Evolutionary conservation across 2,797 vertebrate genomes (phyloP).

Genomic region (Tarsius wallacei): DNA sequence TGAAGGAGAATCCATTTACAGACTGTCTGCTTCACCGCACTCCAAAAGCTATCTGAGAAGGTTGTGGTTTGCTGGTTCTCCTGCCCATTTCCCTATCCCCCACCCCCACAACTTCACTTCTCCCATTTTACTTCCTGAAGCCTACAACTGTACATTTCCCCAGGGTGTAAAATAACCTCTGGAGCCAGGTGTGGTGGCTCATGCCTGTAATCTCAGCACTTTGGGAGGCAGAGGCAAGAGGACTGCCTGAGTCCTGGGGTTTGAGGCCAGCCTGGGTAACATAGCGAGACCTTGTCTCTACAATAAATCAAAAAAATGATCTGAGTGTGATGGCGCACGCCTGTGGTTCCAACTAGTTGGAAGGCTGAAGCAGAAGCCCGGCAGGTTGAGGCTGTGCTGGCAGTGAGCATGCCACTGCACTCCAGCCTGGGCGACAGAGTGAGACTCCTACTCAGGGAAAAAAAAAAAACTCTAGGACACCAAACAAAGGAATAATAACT

Average conservation of each 20-base stretch:
- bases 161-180: conserved; percentile 9
- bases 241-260: background rate
- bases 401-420: too few species aligned
- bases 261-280: background rate
- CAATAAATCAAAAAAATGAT: too few species aligned
- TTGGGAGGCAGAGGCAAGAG: background rate
- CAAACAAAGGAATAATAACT: conserved; percentile 23
- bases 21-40: background rate
- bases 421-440: too few species aligned
- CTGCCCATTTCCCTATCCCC: background rate
- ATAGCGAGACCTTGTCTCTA: too few species aligned
- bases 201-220: background rate
- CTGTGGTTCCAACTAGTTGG: too few species aligned
- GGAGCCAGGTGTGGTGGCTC: background rate
- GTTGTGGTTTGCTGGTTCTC: background rate
- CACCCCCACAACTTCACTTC: background rate
- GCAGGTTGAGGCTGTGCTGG: too few species aligned
- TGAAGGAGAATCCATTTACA: background rate
- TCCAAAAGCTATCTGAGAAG: background rate
- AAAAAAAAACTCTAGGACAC: background rate
- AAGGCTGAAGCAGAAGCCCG: too few species aligned
- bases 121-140: conserved; percentile 37
- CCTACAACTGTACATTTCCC: background rate
- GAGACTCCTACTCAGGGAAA: too few species aligned
- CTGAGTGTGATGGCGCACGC: too few species aligned